Evolutionary conservation across 2,888 invertebrate genomes (phyloP), one percentile per base, ranked within the genome.

Genomic region (Fragum fragum): DNA sequence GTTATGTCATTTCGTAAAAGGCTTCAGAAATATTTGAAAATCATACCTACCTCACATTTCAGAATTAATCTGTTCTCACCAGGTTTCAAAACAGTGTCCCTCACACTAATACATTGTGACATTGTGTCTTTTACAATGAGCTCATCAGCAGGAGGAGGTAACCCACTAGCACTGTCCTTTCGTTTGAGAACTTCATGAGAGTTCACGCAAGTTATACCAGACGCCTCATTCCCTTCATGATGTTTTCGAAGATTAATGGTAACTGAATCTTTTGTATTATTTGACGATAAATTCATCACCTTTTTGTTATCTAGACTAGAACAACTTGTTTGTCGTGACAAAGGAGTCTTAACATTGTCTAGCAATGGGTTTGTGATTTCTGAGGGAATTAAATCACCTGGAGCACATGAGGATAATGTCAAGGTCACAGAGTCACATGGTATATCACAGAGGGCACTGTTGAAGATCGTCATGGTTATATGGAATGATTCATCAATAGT

Each of bases 51-150:
- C 94, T 95, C 94, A 61, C 87, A 78, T 68, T 89, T 88, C 18
- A 95, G 90, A n/a, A 87, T 87, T 32, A 95, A 81, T 21, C 85
- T 89, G 88, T 95, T 95, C 29, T 87, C 89, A 61, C 95, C 95
- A 28, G 95, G 95, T 77, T 93, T 89, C n/a, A 95, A 87, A 1
- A 88, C 87, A 71, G 95, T 90, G 88, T 94, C 90, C 52, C 90
- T 83, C 0, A 95, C 94, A 18, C 91, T 92, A n/a, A 97, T 96
- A 80, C 95, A 95, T 80, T 95, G 95, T 23, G 96, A 96, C 89
- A 52, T 69, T 23, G 57, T 69, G 70, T 86, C 86, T 66, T 81
- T 79, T 7, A 39, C 78, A 14, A 86, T 76, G 26, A 61, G 73
- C 26, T 86, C 86, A 42, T 83, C 76, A 28, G 21, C 11, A 7